Base-by-base conservation (phyloP, 2,797 vertebrate genomes). In the Triplophysa bombifrons region DNA sequence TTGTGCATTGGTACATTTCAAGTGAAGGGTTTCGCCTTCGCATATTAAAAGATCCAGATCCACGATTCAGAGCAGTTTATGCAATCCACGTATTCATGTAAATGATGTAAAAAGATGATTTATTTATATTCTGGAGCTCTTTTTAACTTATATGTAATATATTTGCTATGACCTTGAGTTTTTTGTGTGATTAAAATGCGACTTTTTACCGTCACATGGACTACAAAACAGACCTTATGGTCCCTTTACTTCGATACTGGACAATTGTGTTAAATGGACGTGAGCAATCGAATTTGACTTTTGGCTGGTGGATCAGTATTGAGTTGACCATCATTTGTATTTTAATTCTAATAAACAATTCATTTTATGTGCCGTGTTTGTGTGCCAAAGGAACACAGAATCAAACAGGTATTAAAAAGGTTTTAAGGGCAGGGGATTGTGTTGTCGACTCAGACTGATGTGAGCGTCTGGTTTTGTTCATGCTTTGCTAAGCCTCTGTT, bases 301-400 rank as follows among this genome's bases (percentile, higher is more conserved):
- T 68, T 80, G 25, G 78, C 72, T 41, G 41, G 10, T 41, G 41
- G 41, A 84, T 83, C 83, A 85, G 82, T 89, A 87, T 90, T 86
- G 76, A 79, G 88, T 83, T 85, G 83, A 85, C 87, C 84, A 89
- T 86, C 88, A 83, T 93, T 92, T 92, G 88, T 92, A 92, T 87
- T 92, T 90, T 80, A 88, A 86, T 89, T 89, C 78, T 89, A 93
- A 93, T 94, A 93, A 93, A 93, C 68, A 41, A 85, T 78, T 72
- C 78, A 83, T 85, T 61, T 76, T 65, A 74, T 58, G 61, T 48
- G 64, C 81, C 78, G 73, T 77, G 86, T 85, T 73, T 76, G 72
- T 85, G 86, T 34, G 66, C 38, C 72, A 27, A 55, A 74, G 51
- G 55, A 55, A 20, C 22, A 34, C 30, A 25, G n/a, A 71, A 20